These are phyloP conservation scores for Pomacea maculata DNA, from an alignment of 1,140 invertebrate species.

Conservation along the genomic window DNA sequence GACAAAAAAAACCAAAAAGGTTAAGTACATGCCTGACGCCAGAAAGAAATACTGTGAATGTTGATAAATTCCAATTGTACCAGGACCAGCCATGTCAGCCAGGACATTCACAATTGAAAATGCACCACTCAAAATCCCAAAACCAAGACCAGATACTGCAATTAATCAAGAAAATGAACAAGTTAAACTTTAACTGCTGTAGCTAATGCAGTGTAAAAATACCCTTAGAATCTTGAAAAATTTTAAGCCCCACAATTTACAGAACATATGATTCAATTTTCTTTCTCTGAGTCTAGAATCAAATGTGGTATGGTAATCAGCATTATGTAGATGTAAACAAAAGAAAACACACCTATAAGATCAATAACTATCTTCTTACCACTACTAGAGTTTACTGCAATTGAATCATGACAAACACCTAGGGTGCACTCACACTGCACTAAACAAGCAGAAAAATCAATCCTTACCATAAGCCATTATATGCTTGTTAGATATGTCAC, in stretches of 20 bases:
- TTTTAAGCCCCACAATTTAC: too few species aligned
- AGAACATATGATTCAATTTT: too few species aligned
- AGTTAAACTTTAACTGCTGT: not conserved
- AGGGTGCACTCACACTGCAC: too few species aligned
- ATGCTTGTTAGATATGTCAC: conserved; percentile 80
- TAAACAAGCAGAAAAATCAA: too few species aligned
- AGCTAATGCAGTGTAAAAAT: not conserved
- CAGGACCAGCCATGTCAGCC: conserved; percentile 92
- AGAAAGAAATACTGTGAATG: conserved; percentile 87
- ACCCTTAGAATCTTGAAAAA: not conserved
- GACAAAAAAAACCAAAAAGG: not conserved
- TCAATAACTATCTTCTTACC: too few species aligned
- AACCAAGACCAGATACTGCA: conserved; percentile 89
- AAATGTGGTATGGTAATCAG: too few species aligned
- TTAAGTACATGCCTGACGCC: conserved; percentile 71
- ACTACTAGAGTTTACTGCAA: too few species aligned
- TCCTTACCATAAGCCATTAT: conserved; percentile 87
- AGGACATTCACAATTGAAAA: conserved; percentile 94
- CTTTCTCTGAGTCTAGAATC: too few species aligned
- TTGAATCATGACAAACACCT: too few species aligned
- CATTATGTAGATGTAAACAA: too few species aligned
- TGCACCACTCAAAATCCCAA: conserved; percentile 93
- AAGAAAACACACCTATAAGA: too few species aligned
- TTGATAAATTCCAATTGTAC: conserved; percentile 86
- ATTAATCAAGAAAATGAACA: conserved; percentile 16